phyloP scores from a whole-genome alignment of 2,113 vertebrate genomes.

The Tringa solitaria region DNA sequence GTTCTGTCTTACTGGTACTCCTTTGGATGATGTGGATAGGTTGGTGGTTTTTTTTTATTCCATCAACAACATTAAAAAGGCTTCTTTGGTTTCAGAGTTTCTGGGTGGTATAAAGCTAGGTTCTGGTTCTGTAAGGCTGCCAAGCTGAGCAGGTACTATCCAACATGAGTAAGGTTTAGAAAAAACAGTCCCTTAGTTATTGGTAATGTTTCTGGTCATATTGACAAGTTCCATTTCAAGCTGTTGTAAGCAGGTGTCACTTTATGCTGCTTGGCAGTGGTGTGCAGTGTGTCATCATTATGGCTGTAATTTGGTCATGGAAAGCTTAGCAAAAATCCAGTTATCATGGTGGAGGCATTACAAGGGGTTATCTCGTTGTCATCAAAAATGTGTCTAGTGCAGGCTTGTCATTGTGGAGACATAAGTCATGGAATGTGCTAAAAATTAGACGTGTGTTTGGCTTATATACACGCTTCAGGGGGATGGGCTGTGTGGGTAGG shows the following conservation, averaged over 20 bases:
- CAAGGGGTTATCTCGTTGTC: conserved; percentile 25
- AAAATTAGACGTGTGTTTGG: neutral
- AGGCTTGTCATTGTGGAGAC: neutral
- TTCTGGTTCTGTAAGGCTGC: neutral
- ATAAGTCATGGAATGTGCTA: neutral
- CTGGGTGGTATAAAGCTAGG: neutral
- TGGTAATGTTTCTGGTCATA: neutral
- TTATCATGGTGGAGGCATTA: conserved; percentile 59
- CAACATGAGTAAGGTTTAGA: neutral
- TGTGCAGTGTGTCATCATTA: conserved; percentile 20
- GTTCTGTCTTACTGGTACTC: neutral
- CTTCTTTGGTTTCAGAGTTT: neutral
- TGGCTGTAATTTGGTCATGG: conserved; percentile 49
- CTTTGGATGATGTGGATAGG: fast-evolving
- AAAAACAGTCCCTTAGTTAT: neutral
- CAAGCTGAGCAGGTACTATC: neutral
- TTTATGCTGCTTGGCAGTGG: conserved; percentile 38
- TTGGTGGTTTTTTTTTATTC: neutral
- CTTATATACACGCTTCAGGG: neutral
- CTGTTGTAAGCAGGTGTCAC: conserved; percentile 42
- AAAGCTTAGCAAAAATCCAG: conserved; percentile 62
- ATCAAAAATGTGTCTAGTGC: conserved; percentile 17
- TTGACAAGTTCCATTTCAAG: conserved; percentile 8
- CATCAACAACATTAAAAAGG: neutral
- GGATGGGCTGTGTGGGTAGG: neutral